Percentiles rank a stretch among this genome's conserved stretches.
phyloP scores from a whole-genome alignment of 2,113 vertebrate genomes.

The human region GRCh38 chr4:42206001-42206500 shows the following conservation, averaged over 20 bases:
- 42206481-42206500: neutral
- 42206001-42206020: constrained; percentile 81
- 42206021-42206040: constrained; percentile 81
- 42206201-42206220: constrained; percentile 76
- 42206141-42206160: constrained; percentile 81
- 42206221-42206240: constrained; percentile 63
- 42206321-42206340: neutral
- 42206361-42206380: neutral
- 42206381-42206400: constrained; percentile 7
- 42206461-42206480: neutral
- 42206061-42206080: constrained; percentile 82
- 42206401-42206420: neutral
- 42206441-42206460: neutral
- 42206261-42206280: neutral
- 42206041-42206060: constrained; percentile 82
- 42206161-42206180: constrained; percentile 75
- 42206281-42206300: neutral
- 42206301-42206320: neutral
- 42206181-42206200: constrained; percentile 65
- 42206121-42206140: constrained; percentile 71
- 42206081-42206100: constrained; percentile 72
- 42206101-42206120: constrained; percentile 70
- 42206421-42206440: neutral
- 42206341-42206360: neutral
- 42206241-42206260: constrained; percentile 39